phyloP scores from a whole-genome alignment of 1,140 invertebrate species.

The Panulirus ornatus region DNA sequence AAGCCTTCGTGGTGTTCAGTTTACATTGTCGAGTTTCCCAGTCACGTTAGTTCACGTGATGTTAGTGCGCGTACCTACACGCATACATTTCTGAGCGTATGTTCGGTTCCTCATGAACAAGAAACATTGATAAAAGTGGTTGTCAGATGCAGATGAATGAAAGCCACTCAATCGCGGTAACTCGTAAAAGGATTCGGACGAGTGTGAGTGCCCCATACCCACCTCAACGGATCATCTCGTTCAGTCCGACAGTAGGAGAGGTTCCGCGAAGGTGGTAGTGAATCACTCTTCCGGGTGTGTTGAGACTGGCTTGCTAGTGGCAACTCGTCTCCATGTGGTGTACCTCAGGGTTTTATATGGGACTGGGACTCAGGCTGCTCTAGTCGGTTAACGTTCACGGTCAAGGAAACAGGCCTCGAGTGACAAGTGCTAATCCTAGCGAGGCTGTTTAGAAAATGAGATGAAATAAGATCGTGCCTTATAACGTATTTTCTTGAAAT shows the following conservation, averaged over 20 bases:
- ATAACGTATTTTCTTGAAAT: not conserved
- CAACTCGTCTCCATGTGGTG: not conserved
- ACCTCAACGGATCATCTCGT: constrained; percentile 39
- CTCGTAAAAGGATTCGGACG: not conserved
- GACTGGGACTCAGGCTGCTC: not conserved
- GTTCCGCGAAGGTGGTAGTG: constrained; percentile 61
- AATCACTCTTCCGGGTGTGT: constrained; percentile 66
- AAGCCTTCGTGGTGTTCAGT: constrained; percentile 43
- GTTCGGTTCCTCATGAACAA: too few species aligned
- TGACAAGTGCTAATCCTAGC: not conserved
- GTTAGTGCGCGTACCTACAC: too few species aligned
- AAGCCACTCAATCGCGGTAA: too few species aligned
- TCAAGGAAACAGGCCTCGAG: not conserved
- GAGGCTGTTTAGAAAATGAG: not conserved
- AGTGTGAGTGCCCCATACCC: not conserved
- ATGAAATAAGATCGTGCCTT: not conserved
- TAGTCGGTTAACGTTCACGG: constrained; percentile 16
- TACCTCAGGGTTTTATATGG: not conserved
- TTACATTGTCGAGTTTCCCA: constrained; percentile 37
- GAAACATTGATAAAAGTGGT: too few species aligned
- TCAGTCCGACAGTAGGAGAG: constrained; percentile 49
- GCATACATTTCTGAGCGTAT: too few species aligned
- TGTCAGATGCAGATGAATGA: too few species aligned
- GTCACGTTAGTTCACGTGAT: not conserved
- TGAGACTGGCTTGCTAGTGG: not conserved